These are phyloP conservation scores for Anthopleura xanthogrammica DNA, from an alignment of 92 coral and sea anemone genomes.

Conservation along the genomic window DNA sequence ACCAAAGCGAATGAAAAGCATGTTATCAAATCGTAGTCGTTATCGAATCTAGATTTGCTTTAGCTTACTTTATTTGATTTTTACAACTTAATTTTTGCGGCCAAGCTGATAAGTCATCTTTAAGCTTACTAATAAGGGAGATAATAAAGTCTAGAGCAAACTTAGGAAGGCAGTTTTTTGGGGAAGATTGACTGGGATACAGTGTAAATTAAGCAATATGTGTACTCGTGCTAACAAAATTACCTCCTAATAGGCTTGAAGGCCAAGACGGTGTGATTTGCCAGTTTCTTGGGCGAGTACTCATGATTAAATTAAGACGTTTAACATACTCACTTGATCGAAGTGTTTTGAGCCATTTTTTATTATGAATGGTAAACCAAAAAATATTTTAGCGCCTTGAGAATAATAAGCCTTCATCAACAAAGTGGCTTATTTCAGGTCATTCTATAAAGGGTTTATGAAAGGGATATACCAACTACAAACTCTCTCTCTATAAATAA, in stretches of 20 bases:
- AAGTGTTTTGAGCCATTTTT: not conserved
- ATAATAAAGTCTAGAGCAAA: constrained; percentile 23
- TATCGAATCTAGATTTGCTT: constrained; percentile 24
- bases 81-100: constrained; percentile 48
- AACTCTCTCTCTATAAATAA: constrained; percentile 8
- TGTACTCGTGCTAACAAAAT: constrained; percentile 24
- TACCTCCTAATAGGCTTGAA: constrained; percentile 18
- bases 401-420: not conserved
- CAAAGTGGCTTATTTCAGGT: not conserved
- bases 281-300: not conserved
- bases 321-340: not conserved
- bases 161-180: constrained; percentile 21
- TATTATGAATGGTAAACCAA: not conserved
- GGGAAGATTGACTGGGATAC: constrained; percentile 24
- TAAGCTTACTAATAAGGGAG: constrained; percentile 24
- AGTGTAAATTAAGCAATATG: constrained; percentile 27
- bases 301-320: constrained; percentile 7
- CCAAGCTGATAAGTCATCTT: constrained; percentile 21
- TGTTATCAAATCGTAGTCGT: constrained; percentile 1
- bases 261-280: not conserved
- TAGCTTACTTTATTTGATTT: constrained; percentile 39
- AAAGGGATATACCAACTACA: not conserved
- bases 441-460: not conserved
- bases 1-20: constrained; percentile 10
- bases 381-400: not conserved